Evolutionary conservation across 2,888 invertebrate genomes (phyloP).

Genomic region (Hemaris fuciformis): DNA sequence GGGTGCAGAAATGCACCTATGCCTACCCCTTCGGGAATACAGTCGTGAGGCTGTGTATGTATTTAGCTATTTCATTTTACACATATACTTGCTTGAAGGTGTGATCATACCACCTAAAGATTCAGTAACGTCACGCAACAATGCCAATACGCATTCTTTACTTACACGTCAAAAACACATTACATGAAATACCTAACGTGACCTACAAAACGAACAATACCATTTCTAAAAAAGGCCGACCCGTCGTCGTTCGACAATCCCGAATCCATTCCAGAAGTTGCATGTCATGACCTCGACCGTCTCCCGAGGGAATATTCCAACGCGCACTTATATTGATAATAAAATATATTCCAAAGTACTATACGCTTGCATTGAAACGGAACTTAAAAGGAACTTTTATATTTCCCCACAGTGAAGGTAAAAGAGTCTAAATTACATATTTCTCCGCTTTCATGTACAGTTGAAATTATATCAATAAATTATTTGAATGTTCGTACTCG

Average conservation of each 20-base stretch:
- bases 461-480: no score
- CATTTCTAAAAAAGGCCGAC: conserved; percentile 5
- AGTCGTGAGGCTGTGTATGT: no score
- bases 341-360: background rate
- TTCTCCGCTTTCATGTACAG: background rate
- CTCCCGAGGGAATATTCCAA: background rate
- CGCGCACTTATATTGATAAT: background rate
- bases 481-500: no score
- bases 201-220: background rate
- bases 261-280: background rate
- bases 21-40: no score
- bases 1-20: no score
- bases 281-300: conserved; percentile 2
- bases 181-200: background rate
- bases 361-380: background rate
- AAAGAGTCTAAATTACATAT: background rate
- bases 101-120: no score
- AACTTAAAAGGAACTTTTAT: background rate
- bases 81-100: no score
- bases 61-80: no score
- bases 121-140: no score
- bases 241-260: background rate
- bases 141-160: no score
- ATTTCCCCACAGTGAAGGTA: background rate
- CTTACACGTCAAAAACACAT: background rate